Conservation (phyloP, 1,140 invertebrate species). For the Papilio glaucus region DNA sequence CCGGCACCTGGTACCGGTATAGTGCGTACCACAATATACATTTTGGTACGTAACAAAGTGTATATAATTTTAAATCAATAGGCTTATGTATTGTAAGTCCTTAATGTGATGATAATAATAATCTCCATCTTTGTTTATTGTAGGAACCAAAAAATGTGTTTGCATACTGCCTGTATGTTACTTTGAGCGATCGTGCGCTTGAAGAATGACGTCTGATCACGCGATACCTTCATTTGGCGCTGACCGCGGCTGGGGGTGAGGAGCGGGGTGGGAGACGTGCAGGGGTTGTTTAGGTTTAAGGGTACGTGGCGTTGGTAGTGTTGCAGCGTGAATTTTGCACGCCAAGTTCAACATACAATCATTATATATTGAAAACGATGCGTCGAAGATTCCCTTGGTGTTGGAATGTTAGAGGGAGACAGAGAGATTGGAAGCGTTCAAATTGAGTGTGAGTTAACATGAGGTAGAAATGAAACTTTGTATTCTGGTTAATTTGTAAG, state of each 20-base stretch:
- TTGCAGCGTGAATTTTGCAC: slow-evolving; percentile 15
- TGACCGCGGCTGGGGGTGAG: slow-evolving; percentile 49
- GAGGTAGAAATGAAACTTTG: too few relatives aligned
- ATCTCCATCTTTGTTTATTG: neutral
- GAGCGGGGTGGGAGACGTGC: slow-evolving; percentile 20
- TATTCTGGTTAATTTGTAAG: too few relatives aligned
- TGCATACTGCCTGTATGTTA: slow-evolving; percentile 49
- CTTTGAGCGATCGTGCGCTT: slow-evolving; percentile 50
- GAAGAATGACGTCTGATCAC: slow-evolving; percentile 67
- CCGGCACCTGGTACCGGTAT: too few relatives aligned
- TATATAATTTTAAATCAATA: too few relatives aligned
- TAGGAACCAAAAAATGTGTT: neutral
- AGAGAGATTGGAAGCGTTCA: too few relatives aligned
- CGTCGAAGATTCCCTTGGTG: neutral
- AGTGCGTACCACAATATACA: too few relatives aligned
- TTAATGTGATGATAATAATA: slow-evolving; percentile 6
- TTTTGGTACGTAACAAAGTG: too few relatives aligned
- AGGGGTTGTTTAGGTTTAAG: slow-evolving; percentile 21
- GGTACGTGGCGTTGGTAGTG: neutral
- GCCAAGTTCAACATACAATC: slow-evolving; percentile 21
- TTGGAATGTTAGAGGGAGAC: too few relatives aligned
- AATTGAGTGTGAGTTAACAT: too few relatives aligned
- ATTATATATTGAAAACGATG: slow-evolving; percentile 10
- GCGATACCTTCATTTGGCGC: slow-evolving; percentile 73
- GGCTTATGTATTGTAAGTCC: neutral